Conservation (phyloP, 2,797 vertebrate species). For the Hirundo rustica region DNA sequence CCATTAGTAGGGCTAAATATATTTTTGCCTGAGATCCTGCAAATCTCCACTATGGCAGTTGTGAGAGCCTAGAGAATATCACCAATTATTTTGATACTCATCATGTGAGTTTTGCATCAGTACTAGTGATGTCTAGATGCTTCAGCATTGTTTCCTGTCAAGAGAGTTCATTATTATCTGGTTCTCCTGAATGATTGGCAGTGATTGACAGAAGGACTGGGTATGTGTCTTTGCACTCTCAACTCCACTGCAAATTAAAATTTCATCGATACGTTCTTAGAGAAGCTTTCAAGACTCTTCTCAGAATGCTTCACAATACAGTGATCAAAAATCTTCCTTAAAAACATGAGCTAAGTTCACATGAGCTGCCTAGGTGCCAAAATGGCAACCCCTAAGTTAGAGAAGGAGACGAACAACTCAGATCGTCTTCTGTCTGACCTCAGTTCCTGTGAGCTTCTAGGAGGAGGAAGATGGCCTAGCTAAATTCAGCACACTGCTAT, state of each 20-base stretch:
- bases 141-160: not conserved
- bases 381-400: not conserved
- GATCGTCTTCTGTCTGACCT: not conserved
- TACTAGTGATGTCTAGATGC: not conserved
- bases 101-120: not conserved
- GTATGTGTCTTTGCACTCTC: not conserved
- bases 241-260: not conserved
- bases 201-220: not conserved
- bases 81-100: not conserved
- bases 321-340: conserved; percentile 1
- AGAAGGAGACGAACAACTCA: not conserved
- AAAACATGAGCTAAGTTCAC: not conserved
- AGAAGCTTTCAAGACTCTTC: not conserved
- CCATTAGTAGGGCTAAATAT: not conserved
- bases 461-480: not conserved
- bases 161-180: not conserved
- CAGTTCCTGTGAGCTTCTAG: not conserved
- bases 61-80: not conserved
- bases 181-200: not conserved
- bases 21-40: not conserved
- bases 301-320: not conserved
- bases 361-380: not conserved
- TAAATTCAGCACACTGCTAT: not conserved
- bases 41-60: not conserved
- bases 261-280: not conserved